Percentiles rank a stretch among this genome's conserved stretches.
Evolutionary conservation across 1,140 invertebrate genomes (phyloP).

Genomic region (Formica selysi): DNA sequence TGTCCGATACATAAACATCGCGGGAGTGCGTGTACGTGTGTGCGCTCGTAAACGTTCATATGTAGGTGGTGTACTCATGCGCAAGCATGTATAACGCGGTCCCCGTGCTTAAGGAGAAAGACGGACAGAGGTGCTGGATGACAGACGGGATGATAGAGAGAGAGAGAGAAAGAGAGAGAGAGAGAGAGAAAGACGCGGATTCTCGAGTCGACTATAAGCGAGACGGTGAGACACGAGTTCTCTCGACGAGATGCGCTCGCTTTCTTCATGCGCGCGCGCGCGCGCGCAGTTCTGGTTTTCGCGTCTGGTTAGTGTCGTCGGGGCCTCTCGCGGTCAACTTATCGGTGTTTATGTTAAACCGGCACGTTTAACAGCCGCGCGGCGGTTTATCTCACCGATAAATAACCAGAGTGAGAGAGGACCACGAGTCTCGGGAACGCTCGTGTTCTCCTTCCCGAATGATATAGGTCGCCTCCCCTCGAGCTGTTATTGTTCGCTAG

Average conservation of each 20-base stretch:
- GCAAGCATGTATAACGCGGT: slow-evolving; percentile 51
- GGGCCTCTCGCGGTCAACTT: slow-evolving; percentile 70
- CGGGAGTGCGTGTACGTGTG: not conserved
- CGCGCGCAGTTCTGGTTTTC: slow-evolving; percentile 66
- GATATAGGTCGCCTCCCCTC: slow-evolving; percentile 52
- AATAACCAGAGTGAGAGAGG: slow-evolving; percentile 68
- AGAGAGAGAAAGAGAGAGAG: not conserved
- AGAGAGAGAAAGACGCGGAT: not conserved
- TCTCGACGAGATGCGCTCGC: slow-evolving; percentile 7
- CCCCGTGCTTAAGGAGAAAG: slow-evolving; percentile 43
- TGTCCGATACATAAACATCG: slow-evolving; percentile 58
- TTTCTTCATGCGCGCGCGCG: not conserved
- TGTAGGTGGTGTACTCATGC: slow-evolving; percentile 53
- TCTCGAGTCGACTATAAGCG: not conserved
- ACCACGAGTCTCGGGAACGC: not conserved
- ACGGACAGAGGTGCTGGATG: not conserved
- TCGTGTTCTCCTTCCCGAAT: slow-evolving; percentile 57
- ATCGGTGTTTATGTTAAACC: slow-evolving; percentile 81
- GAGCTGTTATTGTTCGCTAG: slow-evolving; percentile 68
- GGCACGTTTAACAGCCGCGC: slow-evolving; percentile 77
- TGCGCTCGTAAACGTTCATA: slow-evolving; percentile 29
- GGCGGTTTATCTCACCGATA: slow-evolving; percentile 78
- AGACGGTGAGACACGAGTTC: slow-evolving; percentile 15
- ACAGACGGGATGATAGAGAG: slow-evolving; percentile 26
- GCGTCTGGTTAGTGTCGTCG: slow-evolving; percentile 77